Percentiles rank a stretch among this genome's conserved stretches.
phyloP scores from a whole-genome alignment of 2,113 vertebrate species.

The Proteles cristata region DNA sequence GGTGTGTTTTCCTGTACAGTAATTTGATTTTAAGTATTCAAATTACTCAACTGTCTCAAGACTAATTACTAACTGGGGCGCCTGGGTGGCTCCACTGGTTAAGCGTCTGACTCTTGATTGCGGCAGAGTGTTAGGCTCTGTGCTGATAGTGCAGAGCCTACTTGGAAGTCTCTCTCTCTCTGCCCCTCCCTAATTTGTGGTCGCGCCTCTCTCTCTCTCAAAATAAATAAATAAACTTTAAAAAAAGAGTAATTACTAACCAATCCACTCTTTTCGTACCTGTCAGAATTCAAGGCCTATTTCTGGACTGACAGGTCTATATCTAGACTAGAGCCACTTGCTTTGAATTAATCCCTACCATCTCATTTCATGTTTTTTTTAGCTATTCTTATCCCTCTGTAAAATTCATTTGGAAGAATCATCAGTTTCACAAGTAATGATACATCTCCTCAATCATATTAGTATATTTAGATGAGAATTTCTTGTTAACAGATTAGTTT shows the following conservation, averaged over 20 bases:
- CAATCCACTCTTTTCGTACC: not conserved
- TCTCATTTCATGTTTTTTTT: not conserved
- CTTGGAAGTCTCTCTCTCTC: no score
- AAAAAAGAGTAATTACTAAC: not conserved
- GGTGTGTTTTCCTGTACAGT: not conserved
- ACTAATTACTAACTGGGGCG: not conserved
- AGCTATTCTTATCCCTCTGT: not conserved
- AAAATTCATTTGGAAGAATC: not conserved
- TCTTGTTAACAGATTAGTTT: slow-evolving; percentile 39
- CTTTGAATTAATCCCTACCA: not conserved
- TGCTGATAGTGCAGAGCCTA: no score
- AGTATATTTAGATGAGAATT: not conserved
- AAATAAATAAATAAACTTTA: no score
- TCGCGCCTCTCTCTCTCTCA: no score
- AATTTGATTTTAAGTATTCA: slow-evolving; percentile 56
- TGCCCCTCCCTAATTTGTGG: no score
- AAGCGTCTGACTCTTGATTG: no score
- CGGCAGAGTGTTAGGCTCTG: no score
- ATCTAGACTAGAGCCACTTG: not conserved
- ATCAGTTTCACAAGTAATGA: not conserved
- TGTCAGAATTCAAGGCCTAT: slow-evolving; percentile 9
- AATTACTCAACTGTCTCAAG: not conserved
- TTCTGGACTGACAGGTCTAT: not conserved
- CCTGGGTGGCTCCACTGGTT: no score
- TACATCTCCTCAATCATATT: not conserved